phyloP scores from a whole-genome alignment of 1,140 invertebrate genomes.

The Meloidogyne exigua region DNA sequence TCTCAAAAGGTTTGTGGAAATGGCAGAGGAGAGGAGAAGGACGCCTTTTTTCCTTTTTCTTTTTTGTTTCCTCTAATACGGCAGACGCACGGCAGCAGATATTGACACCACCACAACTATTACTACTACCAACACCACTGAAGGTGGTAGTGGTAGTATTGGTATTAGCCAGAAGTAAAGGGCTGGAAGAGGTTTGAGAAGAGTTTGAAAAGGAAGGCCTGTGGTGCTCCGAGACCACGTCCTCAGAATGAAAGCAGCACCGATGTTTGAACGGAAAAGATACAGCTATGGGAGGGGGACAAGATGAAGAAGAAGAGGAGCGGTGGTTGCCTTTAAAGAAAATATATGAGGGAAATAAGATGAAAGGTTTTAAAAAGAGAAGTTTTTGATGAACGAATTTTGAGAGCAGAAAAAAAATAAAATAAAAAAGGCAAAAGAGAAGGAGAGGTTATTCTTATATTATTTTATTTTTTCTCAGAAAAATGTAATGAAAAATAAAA shows the following conservation, averaged over 20 bases:
- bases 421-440: not conserved
- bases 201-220: not conserved
- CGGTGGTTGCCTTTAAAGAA: conserved; percentile 3
- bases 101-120: not conserved
- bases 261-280: not conserved
- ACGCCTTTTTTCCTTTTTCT: not conserved
- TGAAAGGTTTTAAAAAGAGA: not conserved
- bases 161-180: not conserved
- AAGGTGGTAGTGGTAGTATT: not conserved
- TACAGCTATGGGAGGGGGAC: too few species aligned
- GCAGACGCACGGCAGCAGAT: not conserved
- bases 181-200: not conserved
- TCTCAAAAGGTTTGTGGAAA: not conserved
- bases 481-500: not conserved
- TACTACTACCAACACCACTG: not conserved
- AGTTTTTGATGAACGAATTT: not conserved
- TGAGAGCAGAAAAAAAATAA: too few species aligned
- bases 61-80: not conserved
- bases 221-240: not conserved
- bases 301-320: not conserved
- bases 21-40: not conserved
- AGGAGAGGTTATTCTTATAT: not conserved
- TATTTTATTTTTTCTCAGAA: not conserved
- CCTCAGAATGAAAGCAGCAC: not conserved
- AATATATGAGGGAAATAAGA: not conserved